Base-by-base conservation (phyloP, 2,888 invertebrate species). In the Netelia inedita region DNA sequence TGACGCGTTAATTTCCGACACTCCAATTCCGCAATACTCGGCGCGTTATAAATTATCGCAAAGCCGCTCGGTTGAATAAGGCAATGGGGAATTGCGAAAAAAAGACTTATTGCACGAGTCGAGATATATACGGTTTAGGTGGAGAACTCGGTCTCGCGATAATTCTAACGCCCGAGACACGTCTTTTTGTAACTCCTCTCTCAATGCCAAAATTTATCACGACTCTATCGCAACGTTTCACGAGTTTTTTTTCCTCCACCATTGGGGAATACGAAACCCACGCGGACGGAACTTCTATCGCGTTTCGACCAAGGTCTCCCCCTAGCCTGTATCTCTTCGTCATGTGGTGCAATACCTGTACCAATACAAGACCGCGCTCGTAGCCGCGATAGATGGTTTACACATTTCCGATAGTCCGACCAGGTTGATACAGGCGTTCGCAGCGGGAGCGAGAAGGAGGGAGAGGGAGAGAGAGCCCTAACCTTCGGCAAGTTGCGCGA, bases 141-240 rank as follows among this genome's bases (percentile, higher is more conserved):
- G 14, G 23, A 35, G 28, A 35, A 19, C 43, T 43, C 41, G 53
- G 46, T 63, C 35, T 65, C 43, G 63, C 69, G 35, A 71, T 50
- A 23, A 14, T 63, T 76, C 71, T 66, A 71, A 65, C 66, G 50
- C 2, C n/a, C 28, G 23, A 28, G 9, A 59, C 53, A 43, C 57
- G 19, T 55, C 53, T 71, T 71, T 80, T 80, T 75, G 61, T 43
- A 53, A 61, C 76, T 69, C 19, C 46, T 57, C 53, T 61, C 76
- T 59, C 73, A 81, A 81, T 78, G 76, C 68, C 76, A 81, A 84
- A 81, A 78, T 69, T 10, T 61, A 55, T 73, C 57, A 21, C 80
- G 57, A 41, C 41, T 41, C 57, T 53, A 46, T 50, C 43, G 19
- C 19, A 66, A 69, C 59, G 59, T 68, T 74, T 61, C 50, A 57